Base-by-base conservation (phyloP, 2,888 invertebrate species). In the Mactromeris polynyma region DNA sequence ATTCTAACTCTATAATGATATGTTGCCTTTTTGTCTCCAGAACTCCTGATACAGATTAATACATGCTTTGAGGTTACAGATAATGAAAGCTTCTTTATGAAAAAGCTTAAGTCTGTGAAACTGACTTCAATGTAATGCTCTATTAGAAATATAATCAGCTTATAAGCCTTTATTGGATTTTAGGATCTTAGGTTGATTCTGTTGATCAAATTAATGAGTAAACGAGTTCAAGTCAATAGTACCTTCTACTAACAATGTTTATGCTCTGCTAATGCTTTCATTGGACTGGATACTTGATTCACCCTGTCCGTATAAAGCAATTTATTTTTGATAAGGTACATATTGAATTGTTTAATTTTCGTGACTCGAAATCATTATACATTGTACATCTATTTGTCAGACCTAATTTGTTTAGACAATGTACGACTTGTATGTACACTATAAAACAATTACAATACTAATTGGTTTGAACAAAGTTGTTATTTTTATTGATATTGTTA, bases 111-210 rank as follows among this genome's bases (percentile, higher is more conserved):
- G 26, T 9, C 26, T 64, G 26, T 64, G 26, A 1, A n/a, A n/a
- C 58, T 9, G 26, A 64, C 58, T 73, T 73, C 73, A 73, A 33
- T 69, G 4, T 69, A 69, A 36, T 19, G 73, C 17, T 73, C 33
- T 73, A 73, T 73, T 36, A 73, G 73, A 73, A 73, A 33, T 73
- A 73, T 73, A 73, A 73, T 73, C 73, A 14, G 73, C 73, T 73
- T 73, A 73, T 36, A 73, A 33, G 36, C 19, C 73, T 36, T 73
- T 73, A 73, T 73, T 36, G 36, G 73, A 73, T 73, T 36, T 33
- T 36, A 7, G 31, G 36, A 36, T 73, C 33, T 73, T n/a, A 19
- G 7, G 58, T 58, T 73, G 31, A 33, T 73, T 73, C 33, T 33
- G 33, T 73, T 33, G 36, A 33, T 73, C 19, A 33, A 33, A 73